Conservation (phyloP, 2,113 vertebrate species). For the Empidonax alnorum region DNA sequence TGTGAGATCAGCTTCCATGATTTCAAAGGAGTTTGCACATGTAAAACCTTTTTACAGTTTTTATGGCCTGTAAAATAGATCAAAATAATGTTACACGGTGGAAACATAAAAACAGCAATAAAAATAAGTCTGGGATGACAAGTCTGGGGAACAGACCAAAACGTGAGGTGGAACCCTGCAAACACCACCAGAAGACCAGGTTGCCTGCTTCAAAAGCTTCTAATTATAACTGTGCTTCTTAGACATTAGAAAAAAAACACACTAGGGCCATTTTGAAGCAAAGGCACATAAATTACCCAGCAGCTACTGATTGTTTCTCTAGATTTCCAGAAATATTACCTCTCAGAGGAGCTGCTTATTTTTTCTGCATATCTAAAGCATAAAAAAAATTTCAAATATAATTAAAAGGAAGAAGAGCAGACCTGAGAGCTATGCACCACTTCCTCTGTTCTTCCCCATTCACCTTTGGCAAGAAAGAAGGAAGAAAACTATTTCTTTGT, state of each 20-base stretch:
- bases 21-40: constrained; percentile 35
- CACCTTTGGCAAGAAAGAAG: background rate
- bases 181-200: background rate
- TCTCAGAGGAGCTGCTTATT: constrained; percentile 5
- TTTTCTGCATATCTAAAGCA: constrained; percentile 20
- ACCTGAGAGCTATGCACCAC: background rate
- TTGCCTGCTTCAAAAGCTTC: background rate
- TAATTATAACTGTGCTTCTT: background rate
- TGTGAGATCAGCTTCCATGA: background rate
- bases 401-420: background rate
- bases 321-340: constrained; percentile 15
- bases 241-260: background rate
- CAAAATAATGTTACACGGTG: constrained; percentile 38
- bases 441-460: background rate
- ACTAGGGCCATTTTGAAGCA: background rate
- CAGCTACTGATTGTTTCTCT: constrained; percentile 9
- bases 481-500: background rate
- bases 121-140: constrained; percentile 25
- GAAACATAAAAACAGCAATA: constrained; percentile 35
- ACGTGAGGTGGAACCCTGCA: background rate
- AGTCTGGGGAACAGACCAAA: background rate
- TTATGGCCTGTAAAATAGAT: constrained; percentile 26
- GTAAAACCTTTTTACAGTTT: constrained; percentile 1
- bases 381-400: background rate
- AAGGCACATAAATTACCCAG: constrained; percentile 26